Evolutionary conservation across 1,140 invertebrate genomes (phyloP), one percentile per base, ranked within the genome.

Genomic region (Diorhabda sublineata): DNA sequence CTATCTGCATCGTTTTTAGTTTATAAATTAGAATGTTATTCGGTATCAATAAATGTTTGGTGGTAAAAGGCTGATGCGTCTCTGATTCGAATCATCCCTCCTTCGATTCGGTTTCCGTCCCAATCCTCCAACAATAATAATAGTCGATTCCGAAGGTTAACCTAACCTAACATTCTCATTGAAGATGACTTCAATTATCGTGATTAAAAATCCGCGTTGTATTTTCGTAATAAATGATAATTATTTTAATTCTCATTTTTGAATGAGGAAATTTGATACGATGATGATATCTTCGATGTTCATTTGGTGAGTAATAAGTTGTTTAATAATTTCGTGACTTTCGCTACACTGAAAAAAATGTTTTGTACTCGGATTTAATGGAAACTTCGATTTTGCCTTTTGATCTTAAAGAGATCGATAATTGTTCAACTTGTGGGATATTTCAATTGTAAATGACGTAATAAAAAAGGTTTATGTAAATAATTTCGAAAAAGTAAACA

Each of bases 181-280:
- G 6, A 52, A 52, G 47, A 52, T 52, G 47, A 52, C n/a, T n/a
- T 52, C 47, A 52, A 52, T n/a, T 6, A 52, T n/a, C 47, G 47
- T 52, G 47, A 52, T n/a, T 2, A 52, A 52, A n/a, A 52, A 52
- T 52, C n/a, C 6, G 47, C n/a, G 47, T 52, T 52, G 6, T 52
- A 52, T 52, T 52, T 8, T 52, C 6, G 6, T 52, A 8, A 52
- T 52, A 6, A 3, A 8, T 52, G n/a, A 52, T 52, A 52, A 52
- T 52, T 26, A 26, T 26, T 26, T 26, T 26, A 26, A 26, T 26
- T 26, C 26, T 26, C 0, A 26, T 26, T 26, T n/a, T 52, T 52
- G n/a, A 52, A 52, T 52, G 47, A 52, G 47, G n/a, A 52, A 52
- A 52, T 8, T 52, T 52, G 47, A 52, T 52, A 52, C n/a, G 47